Conservation (phyloP, 2,888 invertebrate genomes). For the Scrobipalpa atriplicella region DNA sequence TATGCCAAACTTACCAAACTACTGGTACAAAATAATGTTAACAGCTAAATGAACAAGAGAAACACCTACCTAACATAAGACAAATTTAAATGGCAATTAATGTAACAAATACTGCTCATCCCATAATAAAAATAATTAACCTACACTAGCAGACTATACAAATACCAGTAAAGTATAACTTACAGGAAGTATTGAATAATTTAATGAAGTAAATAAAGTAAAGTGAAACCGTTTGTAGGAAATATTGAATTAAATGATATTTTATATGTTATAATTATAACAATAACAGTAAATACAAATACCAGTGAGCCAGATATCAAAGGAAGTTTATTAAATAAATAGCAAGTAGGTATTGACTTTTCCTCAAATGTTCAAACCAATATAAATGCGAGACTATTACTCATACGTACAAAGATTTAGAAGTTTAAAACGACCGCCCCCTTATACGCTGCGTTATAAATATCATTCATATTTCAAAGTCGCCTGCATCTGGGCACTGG, state of each 20-base stretch:
- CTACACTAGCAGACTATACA: no score
- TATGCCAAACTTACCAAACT: no score
- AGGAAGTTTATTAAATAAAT: not conserved
- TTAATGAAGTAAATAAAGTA: not conserved
- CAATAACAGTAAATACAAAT: not conserved
- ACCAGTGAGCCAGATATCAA: not conserved
- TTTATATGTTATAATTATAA: not conserved
- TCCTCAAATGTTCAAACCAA: conserved; percentile 3
- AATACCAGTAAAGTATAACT: no score
- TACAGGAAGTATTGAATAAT: no score
- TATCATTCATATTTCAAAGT: conserved; percentile 82
- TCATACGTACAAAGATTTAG: conserved; percentile 27
- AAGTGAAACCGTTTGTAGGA: no score
- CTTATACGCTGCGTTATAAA: conserved; percentile 67
- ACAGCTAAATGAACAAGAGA: no score
- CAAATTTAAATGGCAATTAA: no score
- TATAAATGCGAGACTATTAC: conserved; percentile 10
- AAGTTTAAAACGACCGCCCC: conserved; percentile 46
- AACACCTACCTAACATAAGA: no score
- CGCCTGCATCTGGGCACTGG: conserved; percentile 79
- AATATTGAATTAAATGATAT: not conserved
- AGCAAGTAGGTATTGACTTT: not conserved
- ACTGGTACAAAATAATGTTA: no score
- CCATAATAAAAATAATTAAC: no score
- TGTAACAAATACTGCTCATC: no score